Conservation (phyloP, 1,140 invertebrate genomes). For the Chironomus striatipennis region DNA sequence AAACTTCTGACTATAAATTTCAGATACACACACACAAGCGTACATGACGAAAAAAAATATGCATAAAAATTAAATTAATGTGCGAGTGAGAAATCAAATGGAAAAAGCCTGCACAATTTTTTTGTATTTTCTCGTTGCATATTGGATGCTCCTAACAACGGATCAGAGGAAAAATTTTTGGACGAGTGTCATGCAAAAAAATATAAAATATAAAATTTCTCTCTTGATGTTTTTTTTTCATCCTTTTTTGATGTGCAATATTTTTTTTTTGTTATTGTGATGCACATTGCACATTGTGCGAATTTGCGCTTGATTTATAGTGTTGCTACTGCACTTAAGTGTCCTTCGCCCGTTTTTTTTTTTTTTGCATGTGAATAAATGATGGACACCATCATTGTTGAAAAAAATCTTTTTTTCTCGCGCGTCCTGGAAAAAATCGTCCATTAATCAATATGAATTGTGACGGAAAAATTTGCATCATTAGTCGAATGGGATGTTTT, state of each 20-base stretch:
- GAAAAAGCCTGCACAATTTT: neutral
- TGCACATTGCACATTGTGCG: conserved; percentile 6
- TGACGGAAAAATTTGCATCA: neutral
- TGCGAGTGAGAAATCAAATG: conserved; percentile 12
- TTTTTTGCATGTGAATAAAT: neutral
- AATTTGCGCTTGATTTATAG: conserved; percentile 13
- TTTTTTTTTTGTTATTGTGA: neutral
- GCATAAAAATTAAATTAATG: conserved; percentile 15
- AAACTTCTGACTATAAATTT: neutral
- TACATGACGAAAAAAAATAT: no score
- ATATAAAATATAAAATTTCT: neutral
- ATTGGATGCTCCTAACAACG: neutral
- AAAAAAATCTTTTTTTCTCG: neutral
- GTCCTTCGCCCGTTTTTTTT: neutral
- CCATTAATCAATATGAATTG: conserved; percentile 3
- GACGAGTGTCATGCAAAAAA: neutral
- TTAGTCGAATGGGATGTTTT: neutral
- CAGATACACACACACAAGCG: neutral
- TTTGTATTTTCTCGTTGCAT: neutral
- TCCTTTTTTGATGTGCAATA: neutral
- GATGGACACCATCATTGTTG: neutral
- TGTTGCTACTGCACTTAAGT: conserved; percentile 1
- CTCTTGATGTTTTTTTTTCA: no score
- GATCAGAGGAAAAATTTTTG: neutral
- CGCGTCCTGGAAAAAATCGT: no score